phyloP scores from a whole-genome alignment of 1,140 invertebrate species.

The Elysia chlorotica region DNA sequence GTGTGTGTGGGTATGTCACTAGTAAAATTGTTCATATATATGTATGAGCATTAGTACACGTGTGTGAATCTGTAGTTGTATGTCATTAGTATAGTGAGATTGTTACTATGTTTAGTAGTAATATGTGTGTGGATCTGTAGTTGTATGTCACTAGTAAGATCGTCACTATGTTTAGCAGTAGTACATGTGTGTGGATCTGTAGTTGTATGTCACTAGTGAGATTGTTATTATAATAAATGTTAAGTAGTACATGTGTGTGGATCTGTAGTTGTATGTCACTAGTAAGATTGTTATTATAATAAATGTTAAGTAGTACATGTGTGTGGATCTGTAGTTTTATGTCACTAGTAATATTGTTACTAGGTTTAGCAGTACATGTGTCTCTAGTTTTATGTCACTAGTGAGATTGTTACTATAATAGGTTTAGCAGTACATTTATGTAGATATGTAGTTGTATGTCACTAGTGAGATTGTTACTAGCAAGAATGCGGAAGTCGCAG shows the following conservation, averaged over 20 bases:
- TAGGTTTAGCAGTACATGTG: neutral
- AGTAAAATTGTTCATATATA: neutral
- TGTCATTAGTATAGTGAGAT: neutral
- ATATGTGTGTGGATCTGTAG: neutral
- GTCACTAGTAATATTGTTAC: neutral
- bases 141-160: neutral
- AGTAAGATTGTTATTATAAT: neutral
- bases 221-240: neutral
- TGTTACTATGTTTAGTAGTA: neutral
- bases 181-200: neutral
- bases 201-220: neutral
- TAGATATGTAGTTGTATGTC: no score
- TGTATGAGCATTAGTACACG: neutral
- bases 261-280: neutral
- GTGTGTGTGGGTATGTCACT: neutral
- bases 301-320: neutral
- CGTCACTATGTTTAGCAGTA: neutral
- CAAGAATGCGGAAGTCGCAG: no score
- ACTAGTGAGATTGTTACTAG: no score
- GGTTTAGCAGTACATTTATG: no score
- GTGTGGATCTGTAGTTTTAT: no score
- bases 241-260: neutral
- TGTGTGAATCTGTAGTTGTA: neutral
- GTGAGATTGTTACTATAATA: no score
- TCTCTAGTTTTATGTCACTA: neutral